Evolutionary conservation across 2,797 vertebrate genomes (phyloP).

Genomic region (Muraenolepis orangiensis): DNA sequence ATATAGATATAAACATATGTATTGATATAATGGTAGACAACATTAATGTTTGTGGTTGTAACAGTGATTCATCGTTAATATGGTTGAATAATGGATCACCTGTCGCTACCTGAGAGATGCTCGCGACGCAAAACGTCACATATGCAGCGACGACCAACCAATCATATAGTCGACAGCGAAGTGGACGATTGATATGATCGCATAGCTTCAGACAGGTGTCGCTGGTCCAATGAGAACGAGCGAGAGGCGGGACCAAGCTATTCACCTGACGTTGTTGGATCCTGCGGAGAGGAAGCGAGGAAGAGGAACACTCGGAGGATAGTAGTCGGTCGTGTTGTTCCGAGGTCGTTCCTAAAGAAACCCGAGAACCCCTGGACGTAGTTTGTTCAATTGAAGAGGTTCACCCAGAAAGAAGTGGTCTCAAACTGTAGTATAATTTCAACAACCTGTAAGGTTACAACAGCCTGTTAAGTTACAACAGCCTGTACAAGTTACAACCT

Average conservation of each 20-base stretch:
- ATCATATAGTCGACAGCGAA: constrained; percentile 31
- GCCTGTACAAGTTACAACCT: neutral
- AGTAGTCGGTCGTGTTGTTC: constrained; percentile 5
- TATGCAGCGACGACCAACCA: neutral
- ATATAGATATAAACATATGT: neutral
- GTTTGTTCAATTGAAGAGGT: neutral
- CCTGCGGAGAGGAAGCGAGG: constrained; percentile 60
- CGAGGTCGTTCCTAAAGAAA: neutral
- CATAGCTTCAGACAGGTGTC: constrained; percentile 50
- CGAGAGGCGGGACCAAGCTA: constrained; percentile 32
- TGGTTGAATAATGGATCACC: constrained; percentile 52
- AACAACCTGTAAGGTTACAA: neutral
- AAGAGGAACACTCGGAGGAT: constrained; percentile 47
- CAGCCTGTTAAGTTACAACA: neutral
- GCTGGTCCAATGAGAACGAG: constrained; percentile 40
- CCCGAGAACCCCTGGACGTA: neutral
- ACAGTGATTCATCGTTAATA: no score
- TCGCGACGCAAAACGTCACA: constrained; percentile 45
- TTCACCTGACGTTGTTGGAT: constrained; percentile 48
- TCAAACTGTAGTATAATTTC: neutral
- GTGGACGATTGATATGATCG: constrained; percentile 49
- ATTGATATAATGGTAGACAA: neutral
- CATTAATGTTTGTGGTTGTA: no score
- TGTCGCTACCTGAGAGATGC: neutral
- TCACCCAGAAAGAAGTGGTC: neutral